A percentile compares a stretch with the other conserved stretches of the same genome.
These are phyloP conservation scores for Pteria penguin DNA, from an alignment of 2,888 invertebrate genomes.

Conservation along the genomic window DNA sequence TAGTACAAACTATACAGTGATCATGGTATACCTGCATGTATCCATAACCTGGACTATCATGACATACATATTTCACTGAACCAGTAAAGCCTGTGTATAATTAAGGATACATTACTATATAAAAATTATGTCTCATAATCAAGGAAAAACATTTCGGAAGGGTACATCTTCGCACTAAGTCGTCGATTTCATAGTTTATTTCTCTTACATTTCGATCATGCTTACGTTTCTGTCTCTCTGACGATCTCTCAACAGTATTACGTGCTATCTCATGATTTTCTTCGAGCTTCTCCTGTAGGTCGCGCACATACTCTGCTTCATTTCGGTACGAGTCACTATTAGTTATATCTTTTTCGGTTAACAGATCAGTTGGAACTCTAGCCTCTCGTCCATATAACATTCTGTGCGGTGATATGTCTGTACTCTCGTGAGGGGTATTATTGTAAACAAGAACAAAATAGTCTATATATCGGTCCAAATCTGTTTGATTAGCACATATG, in stretches of 20 bases:
- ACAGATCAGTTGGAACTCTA: not conserved
- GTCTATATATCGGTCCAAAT: no score
- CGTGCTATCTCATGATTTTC: not conserved
- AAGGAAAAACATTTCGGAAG: no score
- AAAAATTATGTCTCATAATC: no score
- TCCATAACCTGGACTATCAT: no score
- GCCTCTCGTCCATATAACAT: constrained; percentile 15
- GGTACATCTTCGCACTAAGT: constrained; percentile 10
- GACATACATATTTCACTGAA: no score
- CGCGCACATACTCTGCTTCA: not conserved
- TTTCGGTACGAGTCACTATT: not conserved
- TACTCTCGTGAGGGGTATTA: constrained; percentile 1
- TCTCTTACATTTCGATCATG: not conserved
- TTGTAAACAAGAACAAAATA: no score
- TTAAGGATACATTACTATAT: no score
- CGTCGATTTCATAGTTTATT: not conserved
- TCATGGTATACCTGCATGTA: no score
- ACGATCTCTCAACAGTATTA: not conserved
- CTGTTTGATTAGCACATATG: no score
- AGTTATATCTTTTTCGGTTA: not conserved
- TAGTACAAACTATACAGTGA: no score
- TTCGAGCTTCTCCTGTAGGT: not conserved
- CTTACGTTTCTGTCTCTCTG: not conserved
- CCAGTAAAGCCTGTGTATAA: no score
- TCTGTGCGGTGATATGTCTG: constrained; percentile 1